Percentiles rank a stretch among this genome's conserved stretches.
phyloP scores from a whole-genome alignment of 2,113 vertebrate genomes.

The Ammodytes dubius region DNA sequence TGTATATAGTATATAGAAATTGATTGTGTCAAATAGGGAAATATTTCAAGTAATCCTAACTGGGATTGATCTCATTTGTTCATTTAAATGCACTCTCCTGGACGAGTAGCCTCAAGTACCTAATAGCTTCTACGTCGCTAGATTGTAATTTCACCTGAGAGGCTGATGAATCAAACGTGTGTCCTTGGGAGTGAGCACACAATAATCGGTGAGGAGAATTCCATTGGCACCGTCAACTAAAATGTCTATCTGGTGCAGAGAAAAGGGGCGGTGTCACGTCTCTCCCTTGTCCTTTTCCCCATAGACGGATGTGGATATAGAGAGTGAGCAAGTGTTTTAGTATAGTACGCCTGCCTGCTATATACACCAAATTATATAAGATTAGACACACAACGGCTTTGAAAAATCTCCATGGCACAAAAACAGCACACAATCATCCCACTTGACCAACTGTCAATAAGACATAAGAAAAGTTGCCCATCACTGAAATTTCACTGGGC shows the following conservation, averaged over 20 bases:
- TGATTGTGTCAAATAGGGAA: slow-evolving; percentile 79
- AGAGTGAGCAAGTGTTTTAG: slow-evolving; percentile 7
- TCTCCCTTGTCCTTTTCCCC: slow-evolving; percentile 1
- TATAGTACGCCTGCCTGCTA: slow-evolving; percentile 1
- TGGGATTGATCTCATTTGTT: slow-evolving; percentile 76
- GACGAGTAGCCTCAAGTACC: slow-evolving; percentile 44
- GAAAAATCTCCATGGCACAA: neutral
- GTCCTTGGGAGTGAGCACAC: slow-evolving; percentile 31
- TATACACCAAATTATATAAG: slow-evolving; percentile 7
- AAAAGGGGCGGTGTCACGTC: slow-evolving; percentile 6
- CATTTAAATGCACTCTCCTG: slow-evolving; percentile 41
- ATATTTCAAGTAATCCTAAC: slow-evolving; percentile 64
- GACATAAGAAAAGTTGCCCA: slow-evolving; percentile 27
- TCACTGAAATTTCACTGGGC: slow-evolving; percentile 54
- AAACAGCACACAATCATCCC: neutral
- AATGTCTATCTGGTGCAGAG: slow-evolving; percentile 47
- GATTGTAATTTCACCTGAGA: slow-evolving; percentile 66
- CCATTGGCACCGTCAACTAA: slow-evolving; percentile 30
- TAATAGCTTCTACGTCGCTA: slow-evolving; percentile 51
- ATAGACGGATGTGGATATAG: neutral
- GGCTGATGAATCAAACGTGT: slow-evolving; percentile 61
- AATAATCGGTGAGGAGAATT: slow-evolving; percentile 45
- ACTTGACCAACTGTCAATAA: slow-evolving; percentile 11
- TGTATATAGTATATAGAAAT: slow-evolving; percentile 33
- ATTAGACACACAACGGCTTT: neutral